Base-by-base conservation (phyloP, 2,888 invertebrate species). In the Resseliella maxima region DNA sequence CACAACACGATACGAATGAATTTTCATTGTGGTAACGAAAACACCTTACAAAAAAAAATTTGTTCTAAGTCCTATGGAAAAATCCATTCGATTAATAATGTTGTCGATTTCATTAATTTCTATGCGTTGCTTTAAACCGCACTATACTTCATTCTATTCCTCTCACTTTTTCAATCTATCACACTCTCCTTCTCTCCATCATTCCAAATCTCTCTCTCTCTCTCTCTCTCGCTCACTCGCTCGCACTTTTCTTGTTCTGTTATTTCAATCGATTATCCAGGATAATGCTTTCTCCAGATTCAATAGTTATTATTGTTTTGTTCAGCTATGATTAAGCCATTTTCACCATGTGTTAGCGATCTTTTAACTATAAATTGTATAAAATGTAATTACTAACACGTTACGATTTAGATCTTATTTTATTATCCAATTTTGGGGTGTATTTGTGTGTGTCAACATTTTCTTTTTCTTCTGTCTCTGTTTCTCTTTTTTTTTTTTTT, bases 11-110 rank as follows among this genome's bases (percentile, higher is more conserved):
- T 72, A 59, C 59, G 27, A 59, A 59, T 72, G 72, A 72, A 31
- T 72, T 31, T 31, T 72, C 72, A 59, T 59, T 5, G 72, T 72
- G 72, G 72, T 72, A 72, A 72, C 72, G 31, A 31, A 72, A 31
- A 72, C 72, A 72, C 72, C 72, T 31, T 72, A 72, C 31, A 72
- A n/a, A n/a, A n/a, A n/a, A n/a, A 59, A 59, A 59, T 72, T 72
- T 27, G 0, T 3, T 72, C 12, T 35, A 72, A 72, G 15, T 72
- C 31, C 72, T 27, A 72, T 72, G 27, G 72, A 27, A 72, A 72
- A 18, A 72, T 15, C 72, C 31, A 59, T 59, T 15, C 72, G 27
- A 31, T 72, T 35, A 31, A 18, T 18, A 72, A 72, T 72, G 72
- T 72, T 31, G n/a, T 50, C 2, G 46, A 2, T 50, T 2, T 50